Base-by-base conservation (phyloP, 2,888 invertebrate genomes). In the Cheilosia impressa region DNA sequence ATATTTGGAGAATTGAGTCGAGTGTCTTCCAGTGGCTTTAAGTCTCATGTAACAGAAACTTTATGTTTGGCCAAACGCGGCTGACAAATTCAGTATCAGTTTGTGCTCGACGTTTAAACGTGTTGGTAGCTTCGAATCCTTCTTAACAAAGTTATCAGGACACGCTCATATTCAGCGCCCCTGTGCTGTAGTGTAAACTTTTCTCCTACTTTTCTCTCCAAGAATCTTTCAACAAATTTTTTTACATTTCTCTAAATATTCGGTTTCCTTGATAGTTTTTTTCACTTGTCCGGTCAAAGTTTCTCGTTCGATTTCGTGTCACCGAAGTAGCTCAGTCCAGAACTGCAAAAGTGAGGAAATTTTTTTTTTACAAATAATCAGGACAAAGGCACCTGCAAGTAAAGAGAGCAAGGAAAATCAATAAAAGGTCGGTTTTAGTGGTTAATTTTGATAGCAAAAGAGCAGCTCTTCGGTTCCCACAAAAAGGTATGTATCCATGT, bases 21-120 rank as follows among this genome's bases (percentile, higher is more conserved):
- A 75, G 75, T 75, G 19, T 0, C 2, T 41, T 57, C 15, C 31
- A 31, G 22, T 24, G 47, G 47, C 57, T 66, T 45, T 57, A 58
- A 68, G 68, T 69, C 58, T 71, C 13, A 17, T 72, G 79, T 76
- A 75, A 65, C 41, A 43, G 45, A 38, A 34, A 66, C 17, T 43
- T 78, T 68, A 10, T 52, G 72, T 69, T 27, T 78, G 52, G 68
- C 72, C 78, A 82, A 82, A 24, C 13, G 38, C 15, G 38, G 50
- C 55, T 45, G n/a, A 10, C 38, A 63, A 68, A 58, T 71, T 84
- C 55, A 84, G 84, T 84, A 66, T 84, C 55, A 84, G 84, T 84
- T 79, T 65, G 84, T 75, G 79, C 60, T 84, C 71, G 58, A 84
- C 84, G 53, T 79, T 71, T 79, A 60, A 79, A 24, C 75, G 84